Evolutionary conservation across 1,140 invertebrate species (phyloP).

Genomic region (Lepidurus packardi): DNA sequence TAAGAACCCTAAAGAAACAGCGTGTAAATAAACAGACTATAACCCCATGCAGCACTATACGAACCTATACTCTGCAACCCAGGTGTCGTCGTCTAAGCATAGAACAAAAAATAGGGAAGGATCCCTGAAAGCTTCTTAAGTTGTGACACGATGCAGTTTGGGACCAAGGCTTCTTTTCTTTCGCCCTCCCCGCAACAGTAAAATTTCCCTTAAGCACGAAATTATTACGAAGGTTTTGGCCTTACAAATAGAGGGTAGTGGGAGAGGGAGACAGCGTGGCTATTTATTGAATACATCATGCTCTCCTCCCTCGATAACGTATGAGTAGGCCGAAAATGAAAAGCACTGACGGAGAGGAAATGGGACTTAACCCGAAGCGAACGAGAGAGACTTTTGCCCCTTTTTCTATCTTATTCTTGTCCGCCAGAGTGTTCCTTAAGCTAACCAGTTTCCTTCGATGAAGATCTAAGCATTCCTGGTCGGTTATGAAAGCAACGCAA

Average conservation of each 20-base stretch:
- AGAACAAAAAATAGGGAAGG: no score
- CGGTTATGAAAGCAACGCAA: no score
- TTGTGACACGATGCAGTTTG: background rate
- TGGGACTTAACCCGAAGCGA: background rate
- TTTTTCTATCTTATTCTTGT: background rate
- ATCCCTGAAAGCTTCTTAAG: background rate
- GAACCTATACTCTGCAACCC: no score
- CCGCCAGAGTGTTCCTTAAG: background rate
- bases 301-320: background rate
- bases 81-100: no score
- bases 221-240: background rate
- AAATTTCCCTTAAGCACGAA: background rate
- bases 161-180: background rate
- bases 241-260: background rate
- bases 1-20: no score
- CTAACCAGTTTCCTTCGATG: background rate
- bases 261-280: background rate
- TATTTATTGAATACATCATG: background rate
- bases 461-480: no score
- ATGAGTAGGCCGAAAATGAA: conserved; percentile 5
- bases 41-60: no score
- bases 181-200: background rate
- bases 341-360: background rate
- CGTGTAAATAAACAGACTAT: no score
- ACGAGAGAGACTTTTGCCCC: background rate